phyloP scores from a whole-genome alignment of 2,888 invertebrate species.

The Xylocampa areola region DNA sequence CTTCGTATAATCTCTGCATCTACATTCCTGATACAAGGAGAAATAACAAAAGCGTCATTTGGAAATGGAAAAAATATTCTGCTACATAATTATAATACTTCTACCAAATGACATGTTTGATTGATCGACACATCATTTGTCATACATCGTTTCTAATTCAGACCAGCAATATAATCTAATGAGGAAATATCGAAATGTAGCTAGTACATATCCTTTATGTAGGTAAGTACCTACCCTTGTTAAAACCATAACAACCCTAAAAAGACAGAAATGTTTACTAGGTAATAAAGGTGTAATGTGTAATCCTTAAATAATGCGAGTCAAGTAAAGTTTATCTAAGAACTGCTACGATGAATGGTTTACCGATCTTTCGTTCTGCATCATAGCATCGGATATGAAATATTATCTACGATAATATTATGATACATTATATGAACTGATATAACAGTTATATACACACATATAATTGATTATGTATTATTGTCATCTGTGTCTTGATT shows the following conservation, averaged over 20 bases:
- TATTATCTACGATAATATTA: constrained; percentile 55
- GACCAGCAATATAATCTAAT: constrained; percentile 40
- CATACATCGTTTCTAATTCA: constrained; percentile 37
- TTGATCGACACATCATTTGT: constrained; percentile 45
- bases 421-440: no score
- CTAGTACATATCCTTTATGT: constrained; percentile 8
- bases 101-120: constrained; percentile 22
- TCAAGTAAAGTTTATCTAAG: constrained; percentile 12
- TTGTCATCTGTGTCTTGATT: not conserved
- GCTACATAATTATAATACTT: constrained; percentile 19
- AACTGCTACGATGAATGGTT: constrained; percentile 18
- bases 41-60: constrained; percentile 13
- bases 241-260: constrained; percentile 14
- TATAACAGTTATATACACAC: constrained; percentile 15
- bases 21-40: constrained; percentile 44
- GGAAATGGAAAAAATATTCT: constrained; percentile 5
- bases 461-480: constrained; percentile 13
- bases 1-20: constrained; percentile 56
- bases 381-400: constrained; percentile 46
- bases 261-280: constrained; percentile 6
- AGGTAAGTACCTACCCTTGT: constrained; percentile 13
- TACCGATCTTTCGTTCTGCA: constrained; percentile 45
- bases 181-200: constrained; percentile 27
- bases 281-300: no score
- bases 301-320: no score